Conservation (phyloP, 2,888 invertebrate species). For the Parasteatoda lunata region DNA sequence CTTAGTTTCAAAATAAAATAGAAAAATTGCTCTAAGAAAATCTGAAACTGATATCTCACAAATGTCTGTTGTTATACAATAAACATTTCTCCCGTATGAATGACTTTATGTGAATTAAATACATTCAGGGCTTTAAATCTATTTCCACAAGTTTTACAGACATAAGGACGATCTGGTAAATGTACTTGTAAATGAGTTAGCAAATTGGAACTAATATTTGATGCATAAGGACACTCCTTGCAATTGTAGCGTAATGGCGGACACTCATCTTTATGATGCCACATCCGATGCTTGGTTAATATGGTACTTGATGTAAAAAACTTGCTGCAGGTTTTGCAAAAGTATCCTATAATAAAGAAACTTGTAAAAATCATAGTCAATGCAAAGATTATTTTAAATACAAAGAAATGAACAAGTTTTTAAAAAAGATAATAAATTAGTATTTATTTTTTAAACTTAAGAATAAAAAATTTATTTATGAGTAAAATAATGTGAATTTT, state of each 20-base stretch:
- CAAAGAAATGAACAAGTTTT: no score
- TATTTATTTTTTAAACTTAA: no score
- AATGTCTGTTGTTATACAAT: no score
- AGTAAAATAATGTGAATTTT: no score
- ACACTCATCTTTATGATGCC: conserved; percentile 42
- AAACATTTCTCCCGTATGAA: conserved; percentile 10
- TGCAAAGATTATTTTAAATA: no score
- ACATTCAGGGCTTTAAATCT: conserved; percentile 22
- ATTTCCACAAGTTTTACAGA: conserved; percentile 21
- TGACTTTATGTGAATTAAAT: conserved; percentile 11
- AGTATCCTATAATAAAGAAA: not conserved
- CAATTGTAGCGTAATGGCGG: conserved; percentile 33
- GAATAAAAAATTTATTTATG: no score
- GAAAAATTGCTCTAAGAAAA: no score
- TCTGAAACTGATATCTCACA: no score
- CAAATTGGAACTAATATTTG: conserved; percentile 24
- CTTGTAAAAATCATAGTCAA: no score
- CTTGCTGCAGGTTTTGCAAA: conserved; percentile 29
- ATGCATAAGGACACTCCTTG: conserved; percentile 37
- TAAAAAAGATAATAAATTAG: no score
- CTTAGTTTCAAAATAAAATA: no score
- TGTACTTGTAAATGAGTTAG: conserved; percentile 21
- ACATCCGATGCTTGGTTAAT: conserved; percentile 23
- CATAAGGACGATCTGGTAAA: conserved; percentile 13
- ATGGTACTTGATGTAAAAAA: conserved; percentile 33